Base-by-base conservation (phyloP, 2,797 vertebrate species). In the Oceanodroma leucorhoa region DNA sequence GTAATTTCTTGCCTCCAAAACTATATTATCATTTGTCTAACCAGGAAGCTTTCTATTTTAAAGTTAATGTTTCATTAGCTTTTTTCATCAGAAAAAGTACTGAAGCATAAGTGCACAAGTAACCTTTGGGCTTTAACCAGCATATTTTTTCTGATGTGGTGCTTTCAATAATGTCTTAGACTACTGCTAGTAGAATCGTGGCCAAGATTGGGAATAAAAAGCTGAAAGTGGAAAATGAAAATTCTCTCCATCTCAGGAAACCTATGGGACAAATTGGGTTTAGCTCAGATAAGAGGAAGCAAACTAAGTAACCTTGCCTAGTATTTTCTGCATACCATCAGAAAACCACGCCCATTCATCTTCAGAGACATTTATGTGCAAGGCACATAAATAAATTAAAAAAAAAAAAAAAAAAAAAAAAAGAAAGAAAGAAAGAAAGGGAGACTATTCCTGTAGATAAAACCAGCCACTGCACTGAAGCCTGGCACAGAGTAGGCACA, bases 51-150 rank as follows among this genome's bases (percentile, higher is more conserved):
- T 89, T 40, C 41, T 79, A 24, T 90, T 79, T 88, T 66, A 46
- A 76, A 82, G 41, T 51, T 90, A 86, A 76, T 83, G 61, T 86
- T 93, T 86, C 48, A 80, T 83, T 93, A 93, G 58, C 22, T 50
- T 76, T 88, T 86, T 86, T 78, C 53, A 86, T 86, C 66, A 90
- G 54, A 62, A 83, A 57, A 84, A 60, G 65, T 81, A 90, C 41
- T 61, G 58, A 91, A 83, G 62, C 64, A 19, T 83, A 91, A 86
- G 36, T 30, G 8, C 45, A 43, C 24, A 40, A 71, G 54, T 50
- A 88, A 82, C 23, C 32, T 83, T 58, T 71, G 29, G 29, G 30
- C 51, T 90, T 79, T 53, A 71, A 85, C 38, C n/a, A 61, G 11
- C 4, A 8, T 20, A 36, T 62, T 57, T 84, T 85, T 76, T 58